Percentiles rank a stretch among this genome's conserved stretches.
phyloP scores from a whole-genome alignment of 2,888 invertebrate species.

The Ophion obscuratus region DNA sequence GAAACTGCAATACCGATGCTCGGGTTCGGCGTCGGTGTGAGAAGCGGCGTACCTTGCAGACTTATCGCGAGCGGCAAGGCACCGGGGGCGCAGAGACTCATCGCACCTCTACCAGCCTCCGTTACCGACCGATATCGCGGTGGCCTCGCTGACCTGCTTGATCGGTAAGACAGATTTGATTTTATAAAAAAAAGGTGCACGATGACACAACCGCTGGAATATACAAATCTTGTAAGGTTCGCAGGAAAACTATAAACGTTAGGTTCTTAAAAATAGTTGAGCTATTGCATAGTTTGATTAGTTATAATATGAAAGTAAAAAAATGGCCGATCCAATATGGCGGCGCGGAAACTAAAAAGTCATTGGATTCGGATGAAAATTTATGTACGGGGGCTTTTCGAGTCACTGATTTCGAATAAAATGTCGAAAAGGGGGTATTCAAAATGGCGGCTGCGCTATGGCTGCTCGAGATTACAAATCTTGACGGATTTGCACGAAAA shows the following conservation, averaged over 20 bases:
- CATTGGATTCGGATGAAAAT: not conserved
- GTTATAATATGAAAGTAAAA: not conserved
- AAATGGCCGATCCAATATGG: not conserved
- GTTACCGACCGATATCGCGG: constrained; percentile 89
- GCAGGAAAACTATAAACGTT: no score
- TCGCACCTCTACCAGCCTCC: constrained; percentile 88
- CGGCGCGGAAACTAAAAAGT: not conserved
- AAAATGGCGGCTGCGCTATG: not conserved
- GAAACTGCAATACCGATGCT: constrained; percentile 45
- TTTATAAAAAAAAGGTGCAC: not conserved
- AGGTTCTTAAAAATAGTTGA: no score
- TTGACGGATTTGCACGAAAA: no score
- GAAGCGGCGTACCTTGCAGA: constrained; percentile 87
- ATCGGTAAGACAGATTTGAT: not conserved
- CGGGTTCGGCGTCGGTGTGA: constrained; percentile 72
- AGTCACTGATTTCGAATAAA: not conserved
- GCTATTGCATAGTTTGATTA: no score
- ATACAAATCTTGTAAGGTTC: no score
- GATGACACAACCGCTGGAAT: no score
- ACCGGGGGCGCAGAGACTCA: constrained; percentile 90
- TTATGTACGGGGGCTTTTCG: not conserved
- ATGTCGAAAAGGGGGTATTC: not conserved
- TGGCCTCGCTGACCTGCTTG: constrained; percentile 88
- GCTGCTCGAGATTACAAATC: no score
- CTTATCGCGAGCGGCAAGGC: constrained; percentile 91